Evolutionary conservation across 2,797 vertebrate genomes (phyloP).

Genomic region (Molossus alvarezi): DNA sequence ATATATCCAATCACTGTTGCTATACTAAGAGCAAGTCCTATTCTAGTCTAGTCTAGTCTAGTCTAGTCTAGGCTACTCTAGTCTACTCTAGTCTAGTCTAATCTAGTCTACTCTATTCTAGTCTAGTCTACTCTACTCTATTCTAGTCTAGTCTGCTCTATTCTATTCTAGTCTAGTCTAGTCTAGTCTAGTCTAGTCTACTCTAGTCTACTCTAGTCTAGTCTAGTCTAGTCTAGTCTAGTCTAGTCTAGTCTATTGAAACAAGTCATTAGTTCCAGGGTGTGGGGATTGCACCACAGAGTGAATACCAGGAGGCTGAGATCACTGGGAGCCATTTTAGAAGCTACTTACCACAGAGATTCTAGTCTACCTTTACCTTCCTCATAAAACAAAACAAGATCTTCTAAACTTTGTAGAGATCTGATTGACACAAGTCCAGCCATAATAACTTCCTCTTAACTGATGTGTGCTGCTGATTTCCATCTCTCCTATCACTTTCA

Average conservation of each 20-base stretch:
- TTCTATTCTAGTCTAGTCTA: not conserved
- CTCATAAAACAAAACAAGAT: not conserved
- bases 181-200: not conserved
- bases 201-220: not conserved
- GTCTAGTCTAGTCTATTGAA: not conserved
- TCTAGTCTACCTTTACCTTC: not conserved
- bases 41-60: not conserved
- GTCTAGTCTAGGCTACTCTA: not conserved
- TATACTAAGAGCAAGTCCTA: not conserved
- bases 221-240: not conserved
- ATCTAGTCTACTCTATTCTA: not conserved
- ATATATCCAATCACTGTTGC: not conserved
- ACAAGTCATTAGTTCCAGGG: not conserved
- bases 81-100: not conserved
- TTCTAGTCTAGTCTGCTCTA: not conserved
- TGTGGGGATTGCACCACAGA: not conserved
- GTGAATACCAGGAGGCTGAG: not conserved
- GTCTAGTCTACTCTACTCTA: not conserved
- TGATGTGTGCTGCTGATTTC: not conserved
- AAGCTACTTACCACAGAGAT: not conserved
- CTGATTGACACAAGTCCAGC: not conserved
- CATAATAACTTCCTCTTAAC: not conserved
- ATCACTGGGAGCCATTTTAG: not conserved
- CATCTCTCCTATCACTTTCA: not conserved
- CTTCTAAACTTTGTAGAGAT: not conserved